Evolutionary conservation across 1,140 invertebrate species (phyloP).

Genomic region (Listronotus bonariensis): DNA sequence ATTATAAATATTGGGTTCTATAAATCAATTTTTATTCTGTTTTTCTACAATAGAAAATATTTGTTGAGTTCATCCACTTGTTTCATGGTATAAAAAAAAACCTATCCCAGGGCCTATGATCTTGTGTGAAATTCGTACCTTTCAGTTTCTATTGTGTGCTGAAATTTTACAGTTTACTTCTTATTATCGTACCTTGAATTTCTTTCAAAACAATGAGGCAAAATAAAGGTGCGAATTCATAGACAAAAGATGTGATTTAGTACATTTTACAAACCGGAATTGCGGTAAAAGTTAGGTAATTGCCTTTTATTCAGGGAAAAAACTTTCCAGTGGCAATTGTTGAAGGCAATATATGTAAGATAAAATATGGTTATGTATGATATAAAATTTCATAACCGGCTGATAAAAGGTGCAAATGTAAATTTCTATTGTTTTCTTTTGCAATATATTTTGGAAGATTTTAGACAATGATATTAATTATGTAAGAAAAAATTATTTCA

Average conservation of each 20-base stretch:
- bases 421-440: no score
- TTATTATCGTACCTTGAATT: constrained; percentile 1
- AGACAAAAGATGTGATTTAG: background rate
- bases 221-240: background rate
- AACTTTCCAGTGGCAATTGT: background rate
- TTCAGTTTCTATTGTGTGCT: constrained; percentile 6
- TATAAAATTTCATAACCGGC: no score
- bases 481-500: no score
- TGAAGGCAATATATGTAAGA: background rate
- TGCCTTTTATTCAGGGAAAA: background rate
- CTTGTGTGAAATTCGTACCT: background rate
- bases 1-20: no score
- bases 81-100: background rate
- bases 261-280: background rate
- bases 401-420: no score
- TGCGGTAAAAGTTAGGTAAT: constrained; percentile 3
- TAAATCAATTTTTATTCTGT: no score
- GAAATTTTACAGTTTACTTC: background rate
- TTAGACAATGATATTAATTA: no score
- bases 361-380: no score
- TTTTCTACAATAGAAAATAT: no score
- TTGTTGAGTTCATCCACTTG: no score
- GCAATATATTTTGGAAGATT: no score
- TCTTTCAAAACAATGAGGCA: constrained; percentile 2
- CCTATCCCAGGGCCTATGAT: background rate